Percentiles rank a stretch among this genome's conserved stretches.
Conservation (phyloP, 1,140 invertebrate species). For the Patella vulgata region DNA sequence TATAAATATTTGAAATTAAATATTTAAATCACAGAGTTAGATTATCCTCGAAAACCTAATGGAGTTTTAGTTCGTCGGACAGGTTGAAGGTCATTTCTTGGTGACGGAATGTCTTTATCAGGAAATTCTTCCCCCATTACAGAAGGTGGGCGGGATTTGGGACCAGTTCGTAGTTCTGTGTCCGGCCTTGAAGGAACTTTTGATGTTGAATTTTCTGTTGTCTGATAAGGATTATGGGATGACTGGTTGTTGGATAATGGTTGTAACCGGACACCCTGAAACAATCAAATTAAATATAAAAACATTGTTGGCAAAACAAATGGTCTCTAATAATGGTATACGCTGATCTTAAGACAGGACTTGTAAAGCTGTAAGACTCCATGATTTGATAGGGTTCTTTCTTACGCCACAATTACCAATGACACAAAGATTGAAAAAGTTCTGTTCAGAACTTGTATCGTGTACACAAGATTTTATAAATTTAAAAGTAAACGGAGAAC, state of each 20-base stretch:
- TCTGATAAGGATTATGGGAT: constrained; percentile 20
- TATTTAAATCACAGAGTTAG: too few relatives aligned
- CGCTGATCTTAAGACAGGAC: too few relatives aligned
- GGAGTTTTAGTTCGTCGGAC: constrained; percentile 5
- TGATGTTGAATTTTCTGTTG: constrained; percentile 26
- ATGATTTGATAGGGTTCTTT: too few relatives aligned
- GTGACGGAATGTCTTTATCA: constrained; percentile 21
- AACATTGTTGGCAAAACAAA: neutral
- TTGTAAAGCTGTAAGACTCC: too few relatives aligned
- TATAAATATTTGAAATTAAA: too few relatives aligned
- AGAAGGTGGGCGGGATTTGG: constrained; percentile 31
- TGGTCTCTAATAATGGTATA: neutral
- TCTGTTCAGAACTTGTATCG: too few relatives aligned
- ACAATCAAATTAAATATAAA: neutral
- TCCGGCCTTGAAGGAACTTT: constrained; percentile 22
- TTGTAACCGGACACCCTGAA: constrained; percentile 27
- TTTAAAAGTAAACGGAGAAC: too few relatives aligned
- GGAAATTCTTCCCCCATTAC: constrained; percentile 27
- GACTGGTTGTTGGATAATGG: constrained; percentile 23
- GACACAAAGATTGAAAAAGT: too few relatives aligned
- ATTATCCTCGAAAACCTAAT: too few relatives aligned
- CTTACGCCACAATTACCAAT: too few relatives aligned
- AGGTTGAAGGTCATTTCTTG: constrained; percentile 36
- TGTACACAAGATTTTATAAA: too few relatives aligned
- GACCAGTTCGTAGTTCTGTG: constrained; percentile 24